Evolutionary conservation across 2,797 vertebrate genomes (phyloP), one percentile per base, ranked within the genome.

Genomic region (Loriculus beryllinus): DNA sequence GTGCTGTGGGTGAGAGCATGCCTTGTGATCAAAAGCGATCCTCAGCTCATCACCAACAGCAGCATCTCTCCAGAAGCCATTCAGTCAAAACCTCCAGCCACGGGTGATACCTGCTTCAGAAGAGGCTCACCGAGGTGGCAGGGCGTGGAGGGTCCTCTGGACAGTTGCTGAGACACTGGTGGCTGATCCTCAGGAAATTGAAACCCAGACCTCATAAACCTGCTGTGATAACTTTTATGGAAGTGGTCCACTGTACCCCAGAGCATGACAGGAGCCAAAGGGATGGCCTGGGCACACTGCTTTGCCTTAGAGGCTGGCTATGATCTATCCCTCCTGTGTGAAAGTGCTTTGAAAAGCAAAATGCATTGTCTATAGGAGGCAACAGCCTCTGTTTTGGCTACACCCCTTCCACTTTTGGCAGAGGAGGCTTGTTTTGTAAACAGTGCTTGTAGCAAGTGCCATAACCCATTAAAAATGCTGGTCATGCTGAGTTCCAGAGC

Each of bases 221-320:
- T 0, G 0, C 31, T 82, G 33, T 3, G 31, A 56, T 18, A 79
- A 31, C 4, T 0, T 17, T 88, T 57, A 54, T 69, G 49, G 26
- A 86, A 81, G 82, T 0, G 1, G 28, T 12, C 35, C 6, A 0
- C 7, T 25, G 37, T 29, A 63, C 29, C 31, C 25, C 51, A 59
- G 33, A 63, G 47, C 2, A 0, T 21, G 49, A 57, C 31, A 0
- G 64, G 31, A 92, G 37, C 20, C 83, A 84, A 79, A 67, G 26
- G 21, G 45, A 63, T 45, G 37, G 25, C 47, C 74, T 52, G 33
- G 84, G 12, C 43, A 67, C 0, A 0, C 26, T 75, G 51, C 69
- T 72, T 70, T 47, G 67, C 67, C 22, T 70, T 43, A 57, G 51
- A 62, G 14, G 20, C 39, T 22, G 14, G 11, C 35, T 28, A 11